Percentiles rank a stretch among this genome's conserved stretches.
Conservation (phyloP, 2,888 invertebrate species). For the Mimachlamys varia region DNA sequence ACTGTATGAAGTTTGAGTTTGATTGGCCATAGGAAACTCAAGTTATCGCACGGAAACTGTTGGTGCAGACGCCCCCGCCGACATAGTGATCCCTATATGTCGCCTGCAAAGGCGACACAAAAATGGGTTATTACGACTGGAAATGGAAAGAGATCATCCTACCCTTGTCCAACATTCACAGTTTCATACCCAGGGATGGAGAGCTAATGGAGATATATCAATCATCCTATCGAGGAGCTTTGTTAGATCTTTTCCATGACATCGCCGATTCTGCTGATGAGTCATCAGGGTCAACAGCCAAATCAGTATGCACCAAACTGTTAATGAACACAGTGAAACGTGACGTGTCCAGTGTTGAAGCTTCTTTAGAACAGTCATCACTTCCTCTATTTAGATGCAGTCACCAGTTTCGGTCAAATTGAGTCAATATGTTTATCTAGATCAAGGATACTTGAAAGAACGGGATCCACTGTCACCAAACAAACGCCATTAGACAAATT, state of each 20-base stretch:
- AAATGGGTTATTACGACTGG: conserved; percentile 57
- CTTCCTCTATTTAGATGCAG: conserved; percentile 48
- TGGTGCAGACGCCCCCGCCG: no score
- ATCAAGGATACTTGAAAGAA: conserved; percentile 37
- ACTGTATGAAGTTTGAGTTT: no score
- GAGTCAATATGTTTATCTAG: conserved; percentile 50
- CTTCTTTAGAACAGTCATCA: conserved; percentile 46
- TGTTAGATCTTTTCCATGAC: conserved; percentile 54
- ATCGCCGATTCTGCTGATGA: conserved; percentile 47
- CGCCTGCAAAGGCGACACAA: no score
- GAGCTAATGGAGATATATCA: conserved; percentile 60
- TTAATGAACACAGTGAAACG: conserved; percentile 44
- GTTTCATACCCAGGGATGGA: conserved; percentile 60
- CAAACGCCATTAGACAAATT: conserved; percentile 49
- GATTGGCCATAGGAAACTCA: no score
- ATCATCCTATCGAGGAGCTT: conserved; percentile 60
- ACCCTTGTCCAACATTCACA: conserved; percentile 59
- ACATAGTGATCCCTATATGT: no score
- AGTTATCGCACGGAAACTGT: no score
- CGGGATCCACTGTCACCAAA: conserved; percentile 38
- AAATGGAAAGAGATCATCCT: conserved; percentile 65
- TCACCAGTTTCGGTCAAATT: conserved; percentile 50
- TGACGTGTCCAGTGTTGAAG: conserved; percentile 48
- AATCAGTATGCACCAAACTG: conserved; percentile 24
- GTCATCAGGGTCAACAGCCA: conserved; percentile 37